Evolutionary conservation across 2,888 invertebrate species (phyloP).

Genomic region (Cataglyphis albicans): DNA sequence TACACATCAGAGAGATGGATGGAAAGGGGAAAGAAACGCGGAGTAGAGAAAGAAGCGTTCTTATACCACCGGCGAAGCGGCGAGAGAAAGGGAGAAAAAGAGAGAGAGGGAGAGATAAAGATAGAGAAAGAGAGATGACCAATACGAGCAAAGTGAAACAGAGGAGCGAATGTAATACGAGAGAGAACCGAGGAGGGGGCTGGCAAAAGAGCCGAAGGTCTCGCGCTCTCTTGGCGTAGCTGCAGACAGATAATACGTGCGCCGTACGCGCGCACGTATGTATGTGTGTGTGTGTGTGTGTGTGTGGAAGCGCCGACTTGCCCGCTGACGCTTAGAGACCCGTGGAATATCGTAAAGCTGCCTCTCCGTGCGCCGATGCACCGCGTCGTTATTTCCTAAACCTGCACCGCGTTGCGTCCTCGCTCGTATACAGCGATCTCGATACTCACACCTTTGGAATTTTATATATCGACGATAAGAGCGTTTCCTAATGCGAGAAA

Average conservation of each 20-base stretch:
- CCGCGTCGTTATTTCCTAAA: constrained; percentile 62
- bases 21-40: constrained; percentile 57
- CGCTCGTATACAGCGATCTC: not conserved
- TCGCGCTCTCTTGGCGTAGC: constrained; percentile 68
- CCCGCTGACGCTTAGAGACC: constrained; percentile 61
- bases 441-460: not conserved
- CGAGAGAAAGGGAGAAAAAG: constrained; percentile 21
- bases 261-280: constrained; percentile 46
- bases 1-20: constrained; percentile 19
- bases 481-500: not conserved
- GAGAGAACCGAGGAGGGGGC: constrained; percentile 68
- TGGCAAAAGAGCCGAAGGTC: constrained; percentile 76
- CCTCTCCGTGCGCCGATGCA: constrained; percentile 56
- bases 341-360: constrained; percentile 65
- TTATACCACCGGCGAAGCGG: not conserved
- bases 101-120: constrained; percentile 24
- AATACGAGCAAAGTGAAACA: constrained; percentile 56
- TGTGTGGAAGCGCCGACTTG: constrained; percentile 51
- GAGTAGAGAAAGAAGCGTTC: constrained; percentile 49
- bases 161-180: constrained; percentile 64
- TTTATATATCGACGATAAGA: not conserved
- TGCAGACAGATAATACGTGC: constrained; percentile 63
- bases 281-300: not conserved
- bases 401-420: constrained; percentile 50
- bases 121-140: constrained; percentile 55